Evolutionary conservation across 2,113 vertebrate species (phyloP), one percentile per base, ranked within the genome.

Genomic region (Panurus biarmicus): DNA sequence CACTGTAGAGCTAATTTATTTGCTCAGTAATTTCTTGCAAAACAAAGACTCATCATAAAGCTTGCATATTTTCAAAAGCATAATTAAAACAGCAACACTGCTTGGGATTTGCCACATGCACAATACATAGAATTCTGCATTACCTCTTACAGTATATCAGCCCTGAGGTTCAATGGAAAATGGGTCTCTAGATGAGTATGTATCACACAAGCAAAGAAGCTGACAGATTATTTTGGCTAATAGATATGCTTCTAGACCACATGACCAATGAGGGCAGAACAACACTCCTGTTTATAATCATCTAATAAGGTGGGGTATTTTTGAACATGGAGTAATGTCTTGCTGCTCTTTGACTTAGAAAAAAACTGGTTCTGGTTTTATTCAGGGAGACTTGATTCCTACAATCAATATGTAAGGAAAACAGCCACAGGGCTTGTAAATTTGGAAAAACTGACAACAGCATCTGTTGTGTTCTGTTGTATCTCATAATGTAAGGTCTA

Each of bases 271-370:
- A 74, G 5, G 7, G 5, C 12, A 42, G 76, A 76, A 57, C 6
- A 87, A 54, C 5, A 33, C 12, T 38, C 9, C 6, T 42, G 12
- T 21, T 72, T 67, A 42, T 31, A 58, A 35, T 31, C 9, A 69
- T 13, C 33, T 71, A 33, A 71, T 73, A 48, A 33, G 1, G 3
- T 14, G 4, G 0, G 10, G 6, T 0, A 31, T 89, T 69, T 78
- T 78, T 24, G 10, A 82, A 22, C 60, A 48, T 21, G 21, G 18
- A 60, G 4, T 7, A 40, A 36, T 23, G 17, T 33, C n/a, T 58
- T 57, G 11, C 10, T 74, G 22, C 8, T 69, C 13, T 81, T 54
- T 75, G 23, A 35, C 12, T 89, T 50, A 60, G 6, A 80, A 70
- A 25, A 54, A 84, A 85, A 25, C 14, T 64, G 23, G 10, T 65